phyloP scores from a whole-genome alignment of 2,113 vertebrate genomes.

The Amphiprion ocellaris region DNA sequence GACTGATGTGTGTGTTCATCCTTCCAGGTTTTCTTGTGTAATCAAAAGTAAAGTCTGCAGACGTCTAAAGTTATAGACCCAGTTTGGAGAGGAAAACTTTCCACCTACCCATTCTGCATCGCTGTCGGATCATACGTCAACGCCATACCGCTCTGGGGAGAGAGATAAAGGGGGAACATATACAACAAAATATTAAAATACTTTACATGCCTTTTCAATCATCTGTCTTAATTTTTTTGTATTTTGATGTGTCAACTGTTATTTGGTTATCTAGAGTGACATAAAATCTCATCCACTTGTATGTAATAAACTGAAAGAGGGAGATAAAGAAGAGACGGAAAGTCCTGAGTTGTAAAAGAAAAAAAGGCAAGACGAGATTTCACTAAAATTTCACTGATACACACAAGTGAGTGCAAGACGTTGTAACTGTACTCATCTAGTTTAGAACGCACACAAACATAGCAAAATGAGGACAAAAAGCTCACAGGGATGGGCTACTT shows the following conservation, averaged over 20 bases:
- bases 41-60: constrained; percentile 1
- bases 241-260: background rate
- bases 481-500: background rate
- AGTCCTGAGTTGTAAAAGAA: background rate
- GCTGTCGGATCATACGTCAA: constrained; percentile 97
- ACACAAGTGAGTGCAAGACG: background rate
- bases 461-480: constrained; percentile 11
- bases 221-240: background rate
- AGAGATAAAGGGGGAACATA: constrained; percentile 39
- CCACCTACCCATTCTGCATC: constrained; percentile 97
- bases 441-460: background rate
- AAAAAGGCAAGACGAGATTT: constrained; percentile 14
- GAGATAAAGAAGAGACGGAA: background rate
- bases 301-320: constrained; percentile 1
- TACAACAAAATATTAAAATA: background rate
- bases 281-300: background rate
- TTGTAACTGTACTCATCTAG: constrained; percentile 8
- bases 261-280: background rate
- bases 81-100: constrained; percentile 9
- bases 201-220: background rate
- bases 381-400: background rate
- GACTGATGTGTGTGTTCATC: constrained; percentile 17
- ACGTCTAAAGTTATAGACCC: constrained; percentile 5
- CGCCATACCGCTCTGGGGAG: constrained; percentile 94
- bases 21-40: constrained; percentile 16